Conservation (phyloP, 2,888 invertebrate species). For the Gymnocheta viridis region DNA sequence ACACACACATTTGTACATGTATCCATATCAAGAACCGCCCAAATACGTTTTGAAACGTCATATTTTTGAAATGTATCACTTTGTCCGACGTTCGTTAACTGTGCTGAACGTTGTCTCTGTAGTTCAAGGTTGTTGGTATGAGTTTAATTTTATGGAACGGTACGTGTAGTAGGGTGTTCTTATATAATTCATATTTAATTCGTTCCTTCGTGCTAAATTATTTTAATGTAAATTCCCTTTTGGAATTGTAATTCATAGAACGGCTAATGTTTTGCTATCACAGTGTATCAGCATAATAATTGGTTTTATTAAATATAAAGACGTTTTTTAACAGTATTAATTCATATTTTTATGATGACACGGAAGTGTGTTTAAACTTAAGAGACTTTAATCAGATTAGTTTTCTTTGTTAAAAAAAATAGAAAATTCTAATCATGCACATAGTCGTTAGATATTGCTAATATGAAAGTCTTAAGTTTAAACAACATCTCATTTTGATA, state of each 20-base stretch:
- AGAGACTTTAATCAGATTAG: neutral
- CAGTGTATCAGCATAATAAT: neutral
- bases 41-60: neutral
- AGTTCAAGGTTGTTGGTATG: conserved; percentile 39
- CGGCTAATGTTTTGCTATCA: neutral
- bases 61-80: neutral
- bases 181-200: neutral
- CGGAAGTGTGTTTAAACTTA: neutral
- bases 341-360: conserved; percentile 6
- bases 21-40: neutral
- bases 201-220: neutral
- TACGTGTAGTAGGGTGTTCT: neutral
- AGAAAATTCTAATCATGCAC: neutral
- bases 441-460: neutral
- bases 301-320: neutral
- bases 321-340: neutral
- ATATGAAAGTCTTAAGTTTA: neutral
- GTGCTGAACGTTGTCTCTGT: neutral
- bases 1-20: no score
- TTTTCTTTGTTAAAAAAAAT: conserved; percentile 6
- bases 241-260: neutral
- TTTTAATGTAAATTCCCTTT: neutral
- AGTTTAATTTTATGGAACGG: neutral
- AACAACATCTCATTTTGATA: neutral
- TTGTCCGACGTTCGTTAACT: neutral